Conservation (phyloP, 2,797 vertebrate species). For the Oreochromis grahami region DNA sequence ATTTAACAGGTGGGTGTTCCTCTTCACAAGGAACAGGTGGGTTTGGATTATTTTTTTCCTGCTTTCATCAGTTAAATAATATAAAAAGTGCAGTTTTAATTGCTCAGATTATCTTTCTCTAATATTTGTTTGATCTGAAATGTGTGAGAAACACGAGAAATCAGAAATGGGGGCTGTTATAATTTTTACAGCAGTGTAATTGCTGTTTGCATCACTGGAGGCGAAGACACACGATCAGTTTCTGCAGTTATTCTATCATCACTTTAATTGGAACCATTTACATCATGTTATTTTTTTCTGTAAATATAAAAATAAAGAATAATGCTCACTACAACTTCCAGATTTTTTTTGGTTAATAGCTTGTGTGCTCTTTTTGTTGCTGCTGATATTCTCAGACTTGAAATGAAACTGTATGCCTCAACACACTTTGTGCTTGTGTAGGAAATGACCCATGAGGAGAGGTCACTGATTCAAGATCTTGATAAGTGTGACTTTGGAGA, state of each 20-base stretch:
- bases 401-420: not conserved
- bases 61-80: not conserved
- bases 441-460: slow-evolving; percentile 79
- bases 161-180: not conserved
- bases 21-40: fast-evolving
- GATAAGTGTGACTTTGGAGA: slow-evolving; percentile 78
- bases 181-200: not conserved
- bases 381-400: not conserved
- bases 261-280: not conserved
- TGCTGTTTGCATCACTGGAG: not conserved
- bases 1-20: not conserved
- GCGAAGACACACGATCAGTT: not conserved
- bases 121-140: not conserved
- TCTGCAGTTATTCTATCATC: not conserved
- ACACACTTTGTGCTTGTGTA: slow-evolving; percentile 23
- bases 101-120: not conserved
- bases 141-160: not conserved
- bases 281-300: not conserved
- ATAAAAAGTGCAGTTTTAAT: not conserved
- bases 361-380: not conserved
- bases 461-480: slow-evolving; percentile 67
- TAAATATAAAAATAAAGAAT: not conserved
- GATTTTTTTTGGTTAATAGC: not conserved
- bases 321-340: not conserved
- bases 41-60: not conserved